Evolutionary conservation across 1,140 invertebrate species (phyloP), one percentile per base, ranked within the genome.

Genomic region (Argopecten irradians): DNA sequence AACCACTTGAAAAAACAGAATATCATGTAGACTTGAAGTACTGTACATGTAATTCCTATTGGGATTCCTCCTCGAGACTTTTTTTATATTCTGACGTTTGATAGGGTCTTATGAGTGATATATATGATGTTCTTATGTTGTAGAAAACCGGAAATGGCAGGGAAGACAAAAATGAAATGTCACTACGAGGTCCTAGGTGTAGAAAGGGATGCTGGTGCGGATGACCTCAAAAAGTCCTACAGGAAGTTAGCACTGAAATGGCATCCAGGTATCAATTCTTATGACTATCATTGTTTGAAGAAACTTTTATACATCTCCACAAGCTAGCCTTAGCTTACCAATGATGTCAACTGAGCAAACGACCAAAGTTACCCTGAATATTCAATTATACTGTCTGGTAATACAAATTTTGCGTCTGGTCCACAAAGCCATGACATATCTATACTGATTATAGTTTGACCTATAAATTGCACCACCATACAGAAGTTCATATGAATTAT

Each of bases 221-320:
- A 97, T 43, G 98, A 99, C 89, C 97, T 99, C 55, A 99, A 99
- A 95, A 98, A 97, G 93, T 96, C 98, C 0, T 99, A 99, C 94
- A 96, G 98, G 90, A 98, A 98, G 95, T 94, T 98, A 85, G 98
- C 98, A 0, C 94, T 98, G 34, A 97, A 97, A 95, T 98, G 97
- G 97, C 98, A 98, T 96, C 98, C 98, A 36, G 96, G 96, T 96
- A 94, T 32, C 39, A n/a, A 22, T 82, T 7, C n/a, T 28, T n/a
- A n/a, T n/a, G n/a, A 32, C 13, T 85, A 19, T 36, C 0, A 82
- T 43, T 39, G 39, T 41, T n/a, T 84, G 33, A 19, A n/a, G n/a
- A n/a, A n/a, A n/a, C n/a, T n/a, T n/a, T n/a, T n/a, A n/a, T n/a
- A n/a, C n/a, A n/a, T n/a, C n/a, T n/a, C n/a, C n/a, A n/a, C n/a